Percentiles rank a stretch among this genome's conserved stretches.
phyloP scores from a whole-genome alignment of 2,888 invertebrate genomes.

The Branchellion lobata region DNA sequence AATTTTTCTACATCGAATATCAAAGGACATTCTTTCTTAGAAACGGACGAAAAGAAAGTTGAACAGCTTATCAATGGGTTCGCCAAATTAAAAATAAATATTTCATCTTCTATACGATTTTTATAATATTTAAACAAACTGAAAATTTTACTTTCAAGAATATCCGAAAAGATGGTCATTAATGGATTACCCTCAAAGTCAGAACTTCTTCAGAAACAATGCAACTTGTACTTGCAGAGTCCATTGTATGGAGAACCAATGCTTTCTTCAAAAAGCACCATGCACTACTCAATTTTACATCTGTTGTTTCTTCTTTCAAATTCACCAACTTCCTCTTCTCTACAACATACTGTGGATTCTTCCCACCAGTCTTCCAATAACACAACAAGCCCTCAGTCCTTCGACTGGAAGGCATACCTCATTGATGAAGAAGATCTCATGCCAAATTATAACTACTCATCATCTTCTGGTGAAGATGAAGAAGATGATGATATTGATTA shows the following conservation, averaged over 20 bases:
- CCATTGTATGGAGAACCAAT: neutral
- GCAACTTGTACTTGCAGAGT: neutral
- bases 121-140: too few relatives aligned
- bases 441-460: neutral
- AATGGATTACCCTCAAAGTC: neutral
- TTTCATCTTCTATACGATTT: too few relatives aligned
- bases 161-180: neutral
- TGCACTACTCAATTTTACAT: neutral
- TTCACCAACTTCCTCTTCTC: neutral
- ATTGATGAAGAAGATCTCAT: neutral
- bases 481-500: conserved; percentile 5
- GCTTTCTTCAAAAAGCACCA: neutral
- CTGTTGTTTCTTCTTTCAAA: neutral
- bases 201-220: neutral
- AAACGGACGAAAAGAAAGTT: neutral
- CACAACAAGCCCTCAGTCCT: neutral
- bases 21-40: neutral
- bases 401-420: neutral
- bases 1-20: neutral
- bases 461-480: neutral
- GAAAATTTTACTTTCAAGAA: conserved; percentile 6
- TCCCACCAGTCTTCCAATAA: neutral
- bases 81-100: neutral
- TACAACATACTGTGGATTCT: neutral
- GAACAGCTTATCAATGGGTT: neutral